Base-by-base conservation (phyloP, 2,888 invertebrate genomes). In the Chymomyza caudatula region DNA sequence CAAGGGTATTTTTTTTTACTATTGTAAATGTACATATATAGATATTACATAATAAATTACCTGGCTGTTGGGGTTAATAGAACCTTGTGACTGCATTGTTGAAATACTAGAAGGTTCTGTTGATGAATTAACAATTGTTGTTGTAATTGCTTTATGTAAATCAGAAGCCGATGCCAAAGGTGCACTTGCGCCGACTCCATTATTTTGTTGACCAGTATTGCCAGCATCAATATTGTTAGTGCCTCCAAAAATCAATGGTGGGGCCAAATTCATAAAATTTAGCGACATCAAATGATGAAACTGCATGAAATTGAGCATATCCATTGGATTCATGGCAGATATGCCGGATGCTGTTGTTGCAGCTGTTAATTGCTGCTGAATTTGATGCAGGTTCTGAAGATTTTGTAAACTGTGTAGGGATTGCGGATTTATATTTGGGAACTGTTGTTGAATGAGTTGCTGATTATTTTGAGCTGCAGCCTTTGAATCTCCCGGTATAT, bases 201-300 rank as follows among this genome's bases (percentile, higher is more conserved):
- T 74, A 47, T 22, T 42, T n/a, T 87, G 87, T 89, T 88, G 62
- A 78, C 88, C 85, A 43, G 89, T 87, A 60, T 23, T 52, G 25
- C 17, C 17, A 4, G 60, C 51, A 3, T 44, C 44, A 43, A 20
- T 43, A n/a, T 43, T 8, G 65, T n/a, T 37, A n/a, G 60, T 47
- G 2, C 76, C 88, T 0, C 90, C 90, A 67, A 90, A 90, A 25
- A 91, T 90, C 17, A 91, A 67, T 0, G 98, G 97, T 22, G 98
- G 97, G 88, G 97, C 97, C 60, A 98, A 92, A 91, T 97, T 98
- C 97, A 98, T 98, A 43, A 97, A 96, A 19, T 97, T 97, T 69
- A 97, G 91, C 75, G 95, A 95, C 93, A 98, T 96, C 92, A 98
- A 94, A 54, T 97, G 97, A 87, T 97, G 97, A 87, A 97, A 94